A percentile compares a stretch with the other conserved stretches of the same genome.
Evolutionary conservation across 92 coral and sea anemone genomes (phyloP).

Genomic region (Umimayanthus kanabou): DNA sequence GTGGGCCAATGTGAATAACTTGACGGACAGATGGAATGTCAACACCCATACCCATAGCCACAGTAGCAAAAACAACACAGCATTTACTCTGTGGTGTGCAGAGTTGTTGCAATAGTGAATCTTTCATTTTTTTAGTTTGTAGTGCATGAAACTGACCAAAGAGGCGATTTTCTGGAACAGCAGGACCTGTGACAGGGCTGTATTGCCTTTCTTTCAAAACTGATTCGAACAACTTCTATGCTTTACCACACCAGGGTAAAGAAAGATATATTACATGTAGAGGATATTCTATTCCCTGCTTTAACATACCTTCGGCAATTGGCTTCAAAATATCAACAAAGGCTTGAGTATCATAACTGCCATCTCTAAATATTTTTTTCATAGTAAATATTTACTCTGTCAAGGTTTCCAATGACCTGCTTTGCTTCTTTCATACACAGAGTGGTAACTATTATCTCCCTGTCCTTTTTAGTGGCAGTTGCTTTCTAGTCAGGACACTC

Average conservation of each 20-base stretch:
- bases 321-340: slow-evolving; percentile 34
- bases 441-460: slow-evolving; percentile 21
- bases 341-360: slow-evolving; percentile 1
- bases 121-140: slow-evolving; percentile 43
- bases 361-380: slow-evolving; percentile 31
- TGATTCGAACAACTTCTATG: slow-evolving; percentile 37
- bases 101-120: slow-evolving; percentile 35
- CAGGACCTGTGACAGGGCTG: neutral
- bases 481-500: slow-evolving; percentile 44
- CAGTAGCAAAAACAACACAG: slow-evolving; percentile 42
- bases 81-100: slow-evolving; percentile 6
- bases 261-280: slow-evolving; percentile 32
- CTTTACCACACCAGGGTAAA: slow-evolving; percentile 43
- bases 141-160: slow-evolving; percentile 47
- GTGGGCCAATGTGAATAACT: slow-evolving; percentile 46
- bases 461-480: slow-evolving; percentile 42
- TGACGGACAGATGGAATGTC: slow-evolving; percentile 44
- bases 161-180: slow-evolving; percentile 41
- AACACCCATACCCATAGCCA: slow-evolving; percentile 53
- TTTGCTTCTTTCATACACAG: slow-evolving; percentile 38
- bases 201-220: slow-evolving; percentile 26
- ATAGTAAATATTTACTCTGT: slow-evolving; percentile 39
- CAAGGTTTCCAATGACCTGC: slow-evolving; percentile 39
- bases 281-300: slow-evolving; percentile 9
- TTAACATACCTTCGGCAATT: slow-evolving; percentile 27